A percentile compares a stretch with the other conserved stretches of the same genome.
Evolutionary conservation across 2,113 vertebrate genomes (phyloP).

Genomic region (Mobula birostris): DNA sequence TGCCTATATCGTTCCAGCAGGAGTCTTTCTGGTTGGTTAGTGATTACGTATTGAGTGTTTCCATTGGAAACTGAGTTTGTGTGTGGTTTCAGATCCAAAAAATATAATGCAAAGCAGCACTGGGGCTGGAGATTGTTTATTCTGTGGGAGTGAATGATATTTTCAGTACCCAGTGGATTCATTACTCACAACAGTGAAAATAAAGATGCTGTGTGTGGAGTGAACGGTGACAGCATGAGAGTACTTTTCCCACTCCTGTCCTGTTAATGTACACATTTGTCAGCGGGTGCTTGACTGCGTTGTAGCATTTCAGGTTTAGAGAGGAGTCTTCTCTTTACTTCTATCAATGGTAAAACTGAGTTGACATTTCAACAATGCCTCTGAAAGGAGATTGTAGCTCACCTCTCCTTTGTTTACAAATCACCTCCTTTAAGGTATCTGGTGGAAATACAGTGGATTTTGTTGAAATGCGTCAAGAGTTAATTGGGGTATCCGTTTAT

Average conservation of each 20-base stretch:
- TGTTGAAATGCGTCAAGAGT: too few species aligned
- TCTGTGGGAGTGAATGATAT: neutral
- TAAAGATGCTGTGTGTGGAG: neutral
- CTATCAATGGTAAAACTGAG: neutral
- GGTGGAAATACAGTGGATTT: too few species aligned
- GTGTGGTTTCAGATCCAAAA: neutral
- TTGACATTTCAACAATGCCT: neutral
- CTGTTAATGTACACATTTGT: neutral
- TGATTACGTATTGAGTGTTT: neutral
- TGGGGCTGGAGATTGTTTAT: neutral
- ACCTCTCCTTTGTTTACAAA: neutral
- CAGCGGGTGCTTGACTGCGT: neutral
- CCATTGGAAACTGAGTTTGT: neutral
- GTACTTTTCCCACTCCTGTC: neutral
- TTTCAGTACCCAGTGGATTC: neutral
- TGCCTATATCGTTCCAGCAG: neutral
- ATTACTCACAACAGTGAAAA: neutral
- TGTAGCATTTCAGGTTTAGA: neutral
- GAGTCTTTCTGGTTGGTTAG: neutral
- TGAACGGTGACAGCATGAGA: neutral
- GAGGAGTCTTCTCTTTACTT: neutral
- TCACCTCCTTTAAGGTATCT: neutral
- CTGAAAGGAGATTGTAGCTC: neutral
- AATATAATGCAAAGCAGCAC: neutral
- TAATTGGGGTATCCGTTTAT: too few species aligned